These are phyloP conservation scores for Boleophthalmus pectinirostris DNA, from an alignment of 2,113 vertebrate genomes.

Conservation along the genomic window DNA sequence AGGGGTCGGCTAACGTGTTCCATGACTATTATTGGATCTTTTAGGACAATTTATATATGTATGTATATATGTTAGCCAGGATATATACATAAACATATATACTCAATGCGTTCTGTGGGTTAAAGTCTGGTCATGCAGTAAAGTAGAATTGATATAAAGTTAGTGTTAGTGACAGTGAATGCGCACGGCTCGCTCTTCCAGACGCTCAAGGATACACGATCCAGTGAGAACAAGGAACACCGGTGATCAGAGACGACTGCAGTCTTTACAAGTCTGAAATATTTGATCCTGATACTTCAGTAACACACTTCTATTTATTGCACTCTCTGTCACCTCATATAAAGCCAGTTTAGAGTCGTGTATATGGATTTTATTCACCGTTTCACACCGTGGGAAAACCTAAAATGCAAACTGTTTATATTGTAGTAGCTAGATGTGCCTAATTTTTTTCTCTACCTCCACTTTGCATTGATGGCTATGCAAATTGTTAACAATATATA, in stretches of 20 bases:
- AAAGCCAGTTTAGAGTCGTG: neutral
- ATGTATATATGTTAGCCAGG: slow-evolving; percentile 72
- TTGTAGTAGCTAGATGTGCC: too few relatives aligned
- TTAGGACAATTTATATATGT: slow-evolving; percentile 71
- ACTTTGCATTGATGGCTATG: too few relatives aligned
- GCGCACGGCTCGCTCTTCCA: slow-evolving; percentile 56
- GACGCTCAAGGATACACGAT: slow-evolving; percentile 28
- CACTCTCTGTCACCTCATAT: neutral
- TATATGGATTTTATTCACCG: neutral
- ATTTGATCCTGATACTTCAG: neutral
- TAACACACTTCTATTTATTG: neutral
- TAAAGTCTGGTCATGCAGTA: slow-evolving; percentile 66
- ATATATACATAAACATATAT: slow-evolving; percentile 79
- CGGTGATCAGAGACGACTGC: neutral
- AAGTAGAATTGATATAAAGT: slow-evolving; percentile 56
- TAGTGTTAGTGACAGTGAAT: slow-evolving; percentile 68
- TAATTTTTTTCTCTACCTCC: too few relatives aligned
- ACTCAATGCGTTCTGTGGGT: slow-evolving; percentile 56
- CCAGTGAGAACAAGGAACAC: slow-evolving; percentile 66
- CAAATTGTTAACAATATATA: too few relatives aligned
- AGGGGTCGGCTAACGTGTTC: slow-evolving; percentile 60
- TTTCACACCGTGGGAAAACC: neutral
- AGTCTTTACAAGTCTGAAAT: neutral
- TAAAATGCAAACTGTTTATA: neutral
- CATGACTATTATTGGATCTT: slow-evolving; percentile 64